phyloP scores from a whole-genome alignment of 2,113 vertebrate species.

The Stictonetta naevosa region DNA sequence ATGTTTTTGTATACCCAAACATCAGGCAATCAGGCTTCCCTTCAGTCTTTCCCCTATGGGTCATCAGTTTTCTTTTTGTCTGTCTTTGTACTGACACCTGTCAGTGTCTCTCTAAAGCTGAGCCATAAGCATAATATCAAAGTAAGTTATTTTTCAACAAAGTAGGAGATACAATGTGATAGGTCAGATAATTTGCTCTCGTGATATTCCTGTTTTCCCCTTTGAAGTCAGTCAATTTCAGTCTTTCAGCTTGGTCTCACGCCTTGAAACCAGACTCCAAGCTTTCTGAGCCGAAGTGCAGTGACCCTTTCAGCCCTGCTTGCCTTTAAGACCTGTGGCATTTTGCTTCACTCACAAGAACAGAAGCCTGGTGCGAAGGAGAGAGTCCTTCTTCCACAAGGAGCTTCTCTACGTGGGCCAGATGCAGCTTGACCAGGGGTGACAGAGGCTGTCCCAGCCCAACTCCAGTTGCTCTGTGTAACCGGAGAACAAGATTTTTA shows the following conservation, averaged over 20 bases:
- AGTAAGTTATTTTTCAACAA: background rate
- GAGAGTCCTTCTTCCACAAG: background rate
- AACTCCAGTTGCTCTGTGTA: background rate
- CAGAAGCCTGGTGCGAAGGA: background rate
- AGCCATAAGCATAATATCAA: background rate
- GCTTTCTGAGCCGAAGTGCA: background rate
- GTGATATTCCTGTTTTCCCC: background rate
- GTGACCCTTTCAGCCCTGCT: conserved; percentile 16
- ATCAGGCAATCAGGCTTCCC: background rate
- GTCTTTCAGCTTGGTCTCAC: background rate
- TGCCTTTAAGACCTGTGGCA: background rate
- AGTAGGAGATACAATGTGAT: background rate
- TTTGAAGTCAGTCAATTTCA: conserved; percentile 14
- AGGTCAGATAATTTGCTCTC: background rate
- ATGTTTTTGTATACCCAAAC: background rate
- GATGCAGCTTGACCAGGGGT: background rate
- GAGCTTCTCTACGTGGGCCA: background rate
- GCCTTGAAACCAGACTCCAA: conserved; percentile 9
- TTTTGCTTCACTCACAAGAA: background rate
- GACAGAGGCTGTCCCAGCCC: background rate
- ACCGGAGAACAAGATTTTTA: background rate
- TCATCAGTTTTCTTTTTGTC: background rate
- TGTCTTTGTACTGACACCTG: background rate
- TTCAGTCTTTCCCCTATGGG: background rate
- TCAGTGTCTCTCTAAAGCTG: background rate